Base-by-base conservation (phyloP, 2,797 vertebrate species). In the Lepidocolaptes lacrymiger region DNA sequence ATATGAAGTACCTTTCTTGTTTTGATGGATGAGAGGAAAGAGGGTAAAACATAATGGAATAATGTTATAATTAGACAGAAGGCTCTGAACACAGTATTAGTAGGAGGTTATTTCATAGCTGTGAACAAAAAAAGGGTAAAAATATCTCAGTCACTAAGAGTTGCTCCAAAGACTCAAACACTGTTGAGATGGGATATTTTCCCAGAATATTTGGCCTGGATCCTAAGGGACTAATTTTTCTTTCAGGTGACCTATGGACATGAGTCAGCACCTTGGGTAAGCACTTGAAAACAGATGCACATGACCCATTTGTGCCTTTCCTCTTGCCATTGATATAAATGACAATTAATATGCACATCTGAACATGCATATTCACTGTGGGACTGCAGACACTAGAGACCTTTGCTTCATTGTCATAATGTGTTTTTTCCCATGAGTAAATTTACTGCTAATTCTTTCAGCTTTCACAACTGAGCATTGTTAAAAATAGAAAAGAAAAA, bases 271-370 rank as follows among this genome's bases (percentile, higher is more conserved):
- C 83, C 77, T 90, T 63, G 73, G 82, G 36, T 78, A 96, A 93
- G 88, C 88, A 36, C 86, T 84, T 90, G 80, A 88, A 96, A 96
- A 91, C 58, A 95, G 79, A 88, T 88, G 88, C 85, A 85, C 73
- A 76, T 92, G 89, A 91, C 90, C 89, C 89, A 84, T 91, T 97
- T 95, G 49, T 94, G 95, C 62, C 51, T 32, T 92, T 78, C 82
- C n/a, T 93, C 85, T 95, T 91, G 83, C 89, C 66, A 84, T 49
- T 78, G 91, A 80, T 90, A 95, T 68, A 91, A 95, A 90, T 91
- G 91, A 95, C 93, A 95, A 90, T 94, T 96, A 97, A 94, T 95
- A 95, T 94, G 93, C 95, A 96, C 88, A 91, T 95, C 85, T 88
- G 85, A 95, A 93, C 94, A 90, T 81, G 76, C 90, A 94, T 95